Evolutionary conservation across 2,797 vertebrate genomes (phyloP).

Genomic region (Melopsittacus undulatus): DNA sequence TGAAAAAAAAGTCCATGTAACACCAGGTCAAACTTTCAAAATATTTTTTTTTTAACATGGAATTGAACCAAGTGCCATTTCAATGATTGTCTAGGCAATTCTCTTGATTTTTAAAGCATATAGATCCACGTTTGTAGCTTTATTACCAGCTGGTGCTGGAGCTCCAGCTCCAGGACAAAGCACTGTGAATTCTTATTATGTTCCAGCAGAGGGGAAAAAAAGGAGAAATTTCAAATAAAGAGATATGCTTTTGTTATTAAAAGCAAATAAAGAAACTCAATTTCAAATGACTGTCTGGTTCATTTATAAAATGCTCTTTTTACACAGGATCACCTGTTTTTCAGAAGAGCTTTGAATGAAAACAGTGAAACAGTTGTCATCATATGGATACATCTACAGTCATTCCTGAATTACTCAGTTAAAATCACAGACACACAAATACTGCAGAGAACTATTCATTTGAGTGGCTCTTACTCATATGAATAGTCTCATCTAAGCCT

Average conservation of each 20-base stretch:
- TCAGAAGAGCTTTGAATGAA: conserved; percentile 10
- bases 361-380: conserved; percentile 39
- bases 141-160: conserved; percentile 16
- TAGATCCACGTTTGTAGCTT: background rate
- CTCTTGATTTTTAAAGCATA: conserved; percentile 43
- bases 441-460: conserved; percentile 42
- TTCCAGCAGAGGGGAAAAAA: background rate
- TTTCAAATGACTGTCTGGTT: conserved; percentile 2
- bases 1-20: conserved; percentile 50
- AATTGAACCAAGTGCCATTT: conserved; percentile 57
- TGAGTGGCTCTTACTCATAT: conserved; percentile 41
- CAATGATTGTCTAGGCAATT: conserved; percentile 54
- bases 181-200: background rate
- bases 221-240: background rate
- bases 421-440: conserved; percentile 40
- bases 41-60: background rate
- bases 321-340: conserved; percentile 39
- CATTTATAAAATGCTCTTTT: conserved; percentile 25
- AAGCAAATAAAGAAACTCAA: conserved; percentile 45
- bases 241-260: background rate
- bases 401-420: conserved; percentile 66
- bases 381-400: conserved; percentile 19
- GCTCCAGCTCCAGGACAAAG: background rate
- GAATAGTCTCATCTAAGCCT: conserved; percentile 1
- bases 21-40: conserved; percentile 60